These are phyloP conservation scores for Drosophila peninsularis DNA, from an alignment of 2,888 invertebrate species.

Conservation along the genomic window DNA sequence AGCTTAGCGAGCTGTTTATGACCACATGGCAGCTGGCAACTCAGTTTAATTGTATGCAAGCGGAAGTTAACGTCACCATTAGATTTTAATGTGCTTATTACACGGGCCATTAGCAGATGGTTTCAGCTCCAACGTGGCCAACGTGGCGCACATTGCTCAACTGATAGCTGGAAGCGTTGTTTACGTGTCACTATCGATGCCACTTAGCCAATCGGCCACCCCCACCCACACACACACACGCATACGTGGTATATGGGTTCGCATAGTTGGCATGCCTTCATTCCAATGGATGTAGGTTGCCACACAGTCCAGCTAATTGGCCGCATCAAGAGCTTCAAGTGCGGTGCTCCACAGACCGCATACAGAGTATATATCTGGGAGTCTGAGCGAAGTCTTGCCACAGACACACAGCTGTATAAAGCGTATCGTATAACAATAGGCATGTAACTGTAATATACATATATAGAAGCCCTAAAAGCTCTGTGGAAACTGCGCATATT, in stretches of 20 bases:
- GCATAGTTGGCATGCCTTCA: slow-evolving; percentile 36
- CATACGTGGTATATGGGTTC: background rate
- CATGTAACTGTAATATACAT: slow-evolving; percentile 13
- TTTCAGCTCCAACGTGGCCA: slow-evolving; percentile 11
- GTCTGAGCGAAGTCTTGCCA: slow-evolving; percentile 41
- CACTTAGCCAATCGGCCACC: slow-evolving; percentile 33
- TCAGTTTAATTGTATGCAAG: slow-evolving; percentile 33
- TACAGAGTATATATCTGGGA: slow-evolving; percentile 16
- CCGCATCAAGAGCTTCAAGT: slow-evolving; percentile 46
- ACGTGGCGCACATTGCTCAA: slow-evolving; percentile 16
- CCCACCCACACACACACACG: slow-evolving; percentile 22
- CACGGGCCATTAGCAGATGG: slow-evolving; percentile 40
- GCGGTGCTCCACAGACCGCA: slow-evolving; percentile 9
- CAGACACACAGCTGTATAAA: slow-evolving; percentile 14
- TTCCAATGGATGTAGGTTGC: slow-evolving; percentile 39
- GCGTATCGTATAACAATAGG: slow-evolving; percentile 46
- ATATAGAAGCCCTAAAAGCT: slow-evolving; percentile 63
- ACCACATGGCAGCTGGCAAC: slow-evolving; percentile 17
- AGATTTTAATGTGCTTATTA: slow-evolving; percentile 47
- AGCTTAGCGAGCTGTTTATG: slow-evolving; percentile 51
- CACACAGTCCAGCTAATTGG: slow-evolving; percentile 50
- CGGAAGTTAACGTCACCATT: slow-evolving; percentile 71
- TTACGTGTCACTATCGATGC: slow-evolving; percentile 16
- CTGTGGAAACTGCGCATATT: slow-evolving; percentile 44
- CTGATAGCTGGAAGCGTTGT: slow-evolving; percentile 13